A percentile compares a stretch with the other conserved stretches of the same genome.
These are phyloP conservation scores for Augiades crinisus DNA, from an alignment of 2,888 invertebrate genomes.

Conservation along the genomic window DNA sequence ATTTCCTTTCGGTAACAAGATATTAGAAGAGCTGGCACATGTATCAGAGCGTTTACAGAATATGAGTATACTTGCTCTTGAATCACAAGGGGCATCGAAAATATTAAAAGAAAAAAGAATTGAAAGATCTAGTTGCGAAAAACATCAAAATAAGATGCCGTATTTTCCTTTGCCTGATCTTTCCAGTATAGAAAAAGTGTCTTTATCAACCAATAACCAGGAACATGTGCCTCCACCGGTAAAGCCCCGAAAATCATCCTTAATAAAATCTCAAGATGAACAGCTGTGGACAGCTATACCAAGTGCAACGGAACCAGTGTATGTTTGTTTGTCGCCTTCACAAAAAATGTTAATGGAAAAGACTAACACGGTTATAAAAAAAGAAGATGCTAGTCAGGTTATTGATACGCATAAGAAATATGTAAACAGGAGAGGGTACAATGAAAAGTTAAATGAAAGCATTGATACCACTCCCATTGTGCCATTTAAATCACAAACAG, in stretches of 20 bases:
- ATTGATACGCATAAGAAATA: constrained; percentile 87
- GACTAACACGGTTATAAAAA: constrained; percentile 68
- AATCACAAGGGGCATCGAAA: constrained; percentile 29
- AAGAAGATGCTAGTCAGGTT: constrained; percentile 82
- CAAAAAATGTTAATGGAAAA: constrained; percentile 83
- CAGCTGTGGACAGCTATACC: constrained; percentile 81
- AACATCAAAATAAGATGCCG: constrained; percentile 54
- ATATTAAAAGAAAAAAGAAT: constrained; percentile 28
- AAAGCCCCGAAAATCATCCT: constrained; percentile 67
- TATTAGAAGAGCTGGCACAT: constrained; percentile 85
- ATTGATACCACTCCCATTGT: constrained; percentile 42
- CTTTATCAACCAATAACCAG: constrained; percentile 46
- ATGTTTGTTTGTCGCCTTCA: constrained; percentile 87
- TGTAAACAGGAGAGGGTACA: constrained; percentile 83
- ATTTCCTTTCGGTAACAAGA: constrained; percentile 85
- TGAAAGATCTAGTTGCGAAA: constrained; percentile 20
- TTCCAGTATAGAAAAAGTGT: constrained; percentile 67
- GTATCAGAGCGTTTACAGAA: constrained; percentile 81
- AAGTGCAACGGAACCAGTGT: constrained; percentile 80
- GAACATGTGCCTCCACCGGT: constrained; percentile 61
- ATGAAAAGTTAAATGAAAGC: constrained; percentile 54
- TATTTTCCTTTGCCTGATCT: constrained; percentile 69
- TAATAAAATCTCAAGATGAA: constrained; percentile 62
- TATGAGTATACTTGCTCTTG: constrained; percentile 47
- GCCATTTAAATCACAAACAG: constrained; percentile 77